phyloP scores from a whole-genome alignment of 1,140 invertebrate genomes.

The Pogonognathellus flavescens region DNA sequence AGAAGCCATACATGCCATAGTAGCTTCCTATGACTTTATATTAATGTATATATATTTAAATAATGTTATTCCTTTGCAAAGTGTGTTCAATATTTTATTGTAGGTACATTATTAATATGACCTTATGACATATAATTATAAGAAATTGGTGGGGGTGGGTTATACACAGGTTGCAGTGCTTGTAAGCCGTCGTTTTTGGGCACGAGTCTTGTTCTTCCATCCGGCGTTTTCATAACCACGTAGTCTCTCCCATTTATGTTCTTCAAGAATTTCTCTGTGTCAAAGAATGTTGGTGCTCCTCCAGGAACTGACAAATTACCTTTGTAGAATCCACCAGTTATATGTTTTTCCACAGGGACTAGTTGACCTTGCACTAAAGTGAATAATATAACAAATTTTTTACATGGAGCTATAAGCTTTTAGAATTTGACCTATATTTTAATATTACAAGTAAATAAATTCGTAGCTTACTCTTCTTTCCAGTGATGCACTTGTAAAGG shows the following conservation, averaged over 20 bases:
- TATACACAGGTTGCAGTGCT: slow-evolving; percentile 66
- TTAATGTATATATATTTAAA: not conserved
- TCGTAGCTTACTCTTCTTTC: slow-evolving; percentile 57
- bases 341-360: slow-evolving; percentile 60
- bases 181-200: slow-evolving; percentile 66
- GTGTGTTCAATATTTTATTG: too few relatives aligned
- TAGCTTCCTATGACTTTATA: not conserved
- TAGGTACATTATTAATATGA: not conserved
- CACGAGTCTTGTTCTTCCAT: slow-evolving; percentile 66
- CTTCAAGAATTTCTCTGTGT: slow-evolving; percentile 67
- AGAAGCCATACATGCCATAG: too few relatives aligned
- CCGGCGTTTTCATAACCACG: slow-evolving; percentile 67
- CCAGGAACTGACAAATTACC: slow-evolving; percentile 64
- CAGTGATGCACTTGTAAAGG: slow-evolving; percentile 63
- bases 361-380: slow-evolving; percentile 62
- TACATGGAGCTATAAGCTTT: too few relatives aligned
- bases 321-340: slow-evolving; percentile 65
- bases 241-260: slow-evolving; percentile 67
- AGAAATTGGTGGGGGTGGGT: slow-evolving; percentile 64
- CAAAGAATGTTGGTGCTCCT: slow-evolving; percentile 65
- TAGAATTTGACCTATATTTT: not conserved
- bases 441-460: not conserved
- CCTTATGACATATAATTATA: slow-evolving; percentile 66
- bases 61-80: too few relatives aligned
- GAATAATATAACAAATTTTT: not conserved